A percentile compares a stretch with the other conserved stretches of the same genome.
Evolutionary conservation across 2,113 vertebrate species (phyloP).

Genomic region (Arizona elegans): DNA sequence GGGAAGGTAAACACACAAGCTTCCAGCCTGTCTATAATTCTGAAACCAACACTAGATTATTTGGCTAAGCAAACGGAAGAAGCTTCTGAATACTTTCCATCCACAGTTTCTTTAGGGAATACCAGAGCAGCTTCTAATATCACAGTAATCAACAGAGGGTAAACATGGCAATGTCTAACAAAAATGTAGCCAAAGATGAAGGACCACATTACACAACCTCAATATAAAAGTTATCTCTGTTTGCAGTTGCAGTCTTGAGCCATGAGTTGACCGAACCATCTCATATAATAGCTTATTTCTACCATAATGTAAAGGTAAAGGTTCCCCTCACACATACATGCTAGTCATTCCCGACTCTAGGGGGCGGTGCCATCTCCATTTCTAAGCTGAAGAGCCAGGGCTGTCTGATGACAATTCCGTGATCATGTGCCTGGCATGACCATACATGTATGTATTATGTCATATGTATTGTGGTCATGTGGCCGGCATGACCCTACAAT

Average conservation of each 20-base stretch:
- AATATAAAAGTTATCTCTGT: background rate
- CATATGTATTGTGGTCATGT: no score
- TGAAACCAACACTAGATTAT: background rate
- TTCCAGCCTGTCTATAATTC: background rate
- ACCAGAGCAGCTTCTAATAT: background rate
- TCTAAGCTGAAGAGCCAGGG: no score
- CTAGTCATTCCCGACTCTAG: no score
- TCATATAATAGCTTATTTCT: no score
- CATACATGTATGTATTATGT: no score
- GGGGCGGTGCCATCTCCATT: no score
- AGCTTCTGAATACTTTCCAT: background rate
- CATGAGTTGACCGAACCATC: no score
- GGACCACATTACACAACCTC: background rate
- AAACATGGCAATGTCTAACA: background rate
- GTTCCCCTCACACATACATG: no score
- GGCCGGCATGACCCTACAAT: no score
- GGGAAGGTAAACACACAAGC: background rate
- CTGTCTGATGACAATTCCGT: no score
- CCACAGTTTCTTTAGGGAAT: background rate
- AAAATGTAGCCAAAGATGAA: background rate
- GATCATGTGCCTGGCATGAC: no score
- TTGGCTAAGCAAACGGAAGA: background rate
- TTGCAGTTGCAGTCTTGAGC: background rate
- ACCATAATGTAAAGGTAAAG: no score
- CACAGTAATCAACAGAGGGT: background rate